Conservation (phyloP, 2,888 invertebrate species). For the Athalia circularis region DNA sequence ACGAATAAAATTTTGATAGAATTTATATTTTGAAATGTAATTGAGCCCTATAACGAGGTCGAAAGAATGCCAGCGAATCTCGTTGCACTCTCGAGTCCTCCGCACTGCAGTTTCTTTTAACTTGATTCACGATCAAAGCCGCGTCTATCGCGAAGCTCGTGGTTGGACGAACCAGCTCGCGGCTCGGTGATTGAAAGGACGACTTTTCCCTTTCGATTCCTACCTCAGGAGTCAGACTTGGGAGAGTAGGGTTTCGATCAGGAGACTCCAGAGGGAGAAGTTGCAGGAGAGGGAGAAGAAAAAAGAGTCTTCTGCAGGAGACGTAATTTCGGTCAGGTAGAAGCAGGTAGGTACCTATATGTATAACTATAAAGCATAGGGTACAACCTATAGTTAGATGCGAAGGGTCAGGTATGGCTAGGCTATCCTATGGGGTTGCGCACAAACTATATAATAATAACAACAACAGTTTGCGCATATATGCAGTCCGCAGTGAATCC, state of each 20-base stretch:
- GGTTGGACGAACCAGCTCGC: slow-evolving; percentile 4
- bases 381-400: not conserved
- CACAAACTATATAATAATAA: too few species aligned
- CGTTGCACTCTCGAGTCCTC: slow-evolving; percentile 1
- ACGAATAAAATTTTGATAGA: too few species aligned
- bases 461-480: slow-evolving; percentile 6
- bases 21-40: too few species aligned
- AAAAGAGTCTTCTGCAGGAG: slow-evolving; percentile 10
- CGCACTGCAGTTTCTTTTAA: slow-evolving; percentile 25
- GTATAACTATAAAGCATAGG: too few species aligned
- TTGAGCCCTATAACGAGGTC: too few species aligned
- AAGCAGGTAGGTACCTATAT: slow-evolving; percentile 6
- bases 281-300: slow-evolving; percentile 10
- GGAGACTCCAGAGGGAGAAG: slow-evolving; percentile 25
- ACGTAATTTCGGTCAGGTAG: slow-evolving; percentile 29
- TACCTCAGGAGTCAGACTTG: not conserved
- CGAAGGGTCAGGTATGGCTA: slow-evolving; percentile 23
- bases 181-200: slow-evolving; percentile 29
- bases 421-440: not conserved
- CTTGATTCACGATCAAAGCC: slow-evolving; percentile 22
- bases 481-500: slow-evolving; percentile 1
- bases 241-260: slow-evolving; percentile 7
- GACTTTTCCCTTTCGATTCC: slow-evolving; percentile 41
- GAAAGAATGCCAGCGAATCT: slow-evolving; percentile 12
- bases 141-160: slow-evolving; percentile 25